These are phyloP conservation scores for Drosophila triauraria DNA, from an alignment of 1,140 invertebrate species.

Conservation along the genomic window DNA sequence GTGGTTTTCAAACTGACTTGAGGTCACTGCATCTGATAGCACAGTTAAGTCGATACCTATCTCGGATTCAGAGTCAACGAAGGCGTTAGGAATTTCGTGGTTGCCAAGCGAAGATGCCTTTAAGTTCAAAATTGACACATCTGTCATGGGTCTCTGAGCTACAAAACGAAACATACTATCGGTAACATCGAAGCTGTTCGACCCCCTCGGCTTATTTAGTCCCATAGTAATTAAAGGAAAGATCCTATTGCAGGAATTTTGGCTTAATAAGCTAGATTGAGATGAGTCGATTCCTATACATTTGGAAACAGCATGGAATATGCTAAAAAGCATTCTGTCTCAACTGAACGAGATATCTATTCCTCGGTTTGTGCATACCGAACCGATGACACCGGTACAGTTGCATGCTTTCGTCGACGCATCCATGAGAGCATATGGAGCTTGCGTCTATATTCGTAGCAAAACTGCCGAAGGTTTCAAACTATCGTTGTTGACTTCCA, in stretches of 20 bases:
- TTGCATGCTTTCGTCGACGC: constrained; percentile 5
- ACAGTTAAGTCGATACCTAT: too few relatives aligned
- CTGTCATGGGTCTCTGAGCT: too few relatives aligned
- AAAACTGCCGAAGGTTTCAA: not conserved
- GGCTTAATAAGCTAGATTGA: not conserved
- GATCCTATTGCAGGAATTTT: not conserved
- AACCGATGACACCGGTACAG: not conserved
- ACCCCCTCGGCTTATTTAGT: too few relatives aligned
- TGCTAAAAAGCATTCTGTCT: not conserved
- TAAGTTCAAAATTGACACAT: too few relatives aligned
- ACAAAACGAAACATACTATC: too few relatives aligned
- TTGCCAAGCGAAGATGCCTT: too few relatives aligned
- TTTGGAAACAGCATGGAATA: constrained; percentile 4
- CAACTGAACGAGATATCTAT: not conserved
- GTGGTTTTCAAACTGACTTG: too few relatives aligned
- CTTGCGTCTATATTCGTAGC: constrained; percentile 1
- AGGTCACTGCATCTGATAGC: too few relatives aligned
- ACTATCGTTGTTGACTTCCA: not conserved
- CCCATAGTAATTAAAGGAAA: not conserved
- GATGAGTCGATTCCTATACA: constrained; percentile 4
- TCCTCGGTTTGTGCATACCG: too few relatives aligned
- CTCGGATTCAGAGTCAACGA: too few relatives aligned
- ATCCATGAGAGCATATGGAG: constrained; percentile 8
- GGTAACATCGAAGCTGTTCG: too few relatives aligned
- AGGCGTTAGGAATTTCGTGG: too few relatives aligned